Evolutionary conservation across 2,888 invertebrate species (phyloP).

Genomic region (Philhelius pedissequus): DNA sequence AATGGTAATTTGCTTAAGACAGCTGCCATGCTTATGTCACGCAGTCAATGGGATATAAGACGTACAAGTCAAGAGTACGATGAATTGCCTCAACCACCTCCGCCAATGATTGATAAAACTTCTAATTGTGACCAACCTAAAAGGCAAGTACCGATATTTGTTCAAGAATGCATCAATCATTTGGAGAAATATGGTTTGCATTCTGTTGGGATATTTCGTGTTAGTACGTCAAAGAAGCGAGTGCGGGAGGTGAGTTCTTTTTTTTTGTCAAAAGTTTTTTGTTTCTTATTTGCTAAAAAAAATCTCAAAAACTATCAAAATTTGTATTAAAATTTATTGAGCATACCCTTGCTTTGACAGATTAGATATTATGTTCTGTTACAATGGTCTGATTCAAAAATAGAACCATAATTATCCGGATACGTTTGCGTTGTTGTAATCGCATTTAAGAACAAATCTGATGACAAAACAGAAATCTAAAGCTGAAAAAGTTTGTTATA

Average conservation of each 20-base stretch:
- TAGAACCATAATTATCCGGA: too few species aligned
- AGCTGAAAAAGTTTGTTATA: too few species aligned
- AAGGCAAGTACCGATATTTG: slow-evolving; percentile 85
- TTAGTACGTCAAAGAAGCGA: slow-evolving; percentile 94
- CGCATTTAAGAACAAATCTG: too few species aligned
- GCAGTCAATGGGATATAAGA: slow-evolving; percentile 80
- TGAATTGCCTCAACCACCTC: slow-evolving; percentile 34
- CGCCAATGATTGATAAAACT: slow-evolving; percentile 76
- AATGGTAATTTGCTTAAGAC: slow-evolving; percentile 75
- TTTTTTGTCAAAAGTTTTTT: not conserved
- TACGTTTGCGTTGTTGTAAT: too few species aligned
- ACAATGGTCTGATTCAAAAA: too few species aligned
- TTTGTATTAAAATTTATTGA: too few species aligned
- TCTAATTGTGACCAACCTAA: slow-evolving; percentile 67
- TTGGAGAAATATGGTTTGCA: slow-evolving; percentile 89
- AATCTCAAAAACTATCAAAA: too few species aligned
- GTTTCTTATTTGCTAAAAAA: too few species aligned
- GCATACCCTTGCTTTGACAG: too few species aligned
- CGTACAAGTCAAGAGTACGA: slow-evolving; percentile 77
- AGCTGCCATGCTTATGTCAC: slow-evolving; percentile 79
- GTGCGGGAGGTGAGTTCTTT: slow-evolving; percentile 87
- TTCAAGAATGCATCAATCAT: slow-evolving; percentile 89
- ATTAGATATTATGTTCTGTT: too few species aligned
- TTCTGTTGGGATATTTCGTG: slow-evolving; percentile 93
- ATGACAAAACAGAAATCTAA: too few species aligned